A percentile compares a stretch with the other conserved stretches of the same genome.
These are phyloP conservation scores for Halocynthia roretzi DNA, from an alignment of 23 tunicate genomes.

Conservation along the genomic window DNA sequence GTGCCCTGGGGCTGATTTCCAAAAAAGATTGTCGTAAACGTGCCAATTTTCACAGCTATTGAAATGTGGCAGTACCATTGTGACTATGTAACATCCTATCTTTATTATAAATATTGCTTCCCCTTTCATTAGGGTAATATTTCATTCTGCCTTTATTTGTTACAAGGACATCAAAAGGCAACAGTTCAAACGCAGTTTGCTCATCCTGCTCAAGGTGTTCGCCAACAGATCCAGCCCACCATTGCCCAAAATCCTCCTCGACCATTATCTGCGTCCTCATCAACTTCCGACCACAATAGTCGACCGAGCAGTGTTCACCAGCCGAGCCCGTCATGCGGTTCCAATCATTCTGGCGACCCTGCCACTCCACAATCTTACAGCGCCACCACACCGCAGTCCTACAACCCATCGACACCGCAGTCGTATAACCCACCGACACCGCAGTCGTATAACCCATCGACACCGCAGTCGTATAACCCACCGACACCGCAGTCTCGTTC, in stretches of 20 bases:
- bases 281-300: slow-evolving; percentile 33
- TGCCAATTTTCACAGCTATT: too few relatives aligned
- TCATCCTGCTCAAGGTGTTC: slow-evolving; percentile 1
- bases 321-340: slow-evolving; percentile 60
- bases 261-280: slow-evolving; percentile 20
- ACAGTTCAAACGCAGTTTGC: slow-evolving; percentile 2
- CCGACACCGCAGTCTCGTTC: slow-evolving; percentile 22
- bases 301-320: slow-evolving; percentile 56
- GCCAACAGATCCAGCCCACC: slow-evolving; percentile 3
- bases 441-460: slow-evolving; percentile 31
- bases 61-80: too few relatives aligned
- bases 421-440: slow-evolving; percentile 39
- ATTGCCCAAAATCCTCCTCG: slow-evolving; percentile 19
- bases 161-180: background rate
- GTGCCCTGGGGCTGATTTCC: too few relatives aligned
- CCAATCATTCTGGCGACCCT: slow-evolving; percentile 25
- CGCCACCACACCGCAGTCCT: slow-evolving; percentile 59
- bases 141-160: too few relatives aligned
- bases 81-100: too few relatives aligned
- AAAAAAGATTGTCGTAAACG: too few relatives aligned
- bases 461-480: slow-evolving; percentile 28
- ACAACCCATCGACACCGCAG: slow-evolving; percentile 55
- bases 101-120: too few relatives aligned
- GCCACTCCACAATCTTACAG: slow-evolving; percentile 41
- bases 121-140: too few relatives aligned